phyloP scores from a whole-genome alignment of 2,888 invertebrate genomes.

The Candidula unifasciata region DNA sequence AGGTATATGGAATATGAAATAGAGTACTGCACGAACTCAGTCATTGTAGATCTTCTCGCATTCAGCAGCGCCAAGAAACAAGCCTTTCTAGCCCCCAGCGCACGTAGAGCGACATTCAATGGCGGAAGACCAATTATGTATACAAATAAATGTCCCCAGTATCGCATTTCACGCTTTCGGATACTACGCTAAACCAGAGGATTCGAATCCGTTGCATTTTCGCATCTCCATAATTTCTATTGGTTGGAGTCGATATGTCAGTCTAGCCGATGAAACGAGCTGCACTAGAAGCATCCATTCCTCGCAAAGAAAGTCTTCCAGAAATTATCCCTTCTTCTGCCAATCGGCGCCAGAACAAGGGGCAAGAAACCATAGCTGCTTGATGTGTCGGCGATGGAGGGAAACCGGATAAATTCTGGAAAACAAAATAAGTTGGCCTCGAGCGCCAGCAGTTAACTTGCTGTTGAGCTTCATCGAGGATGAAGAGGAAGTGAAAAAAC shows the following conservation, averaged over 20 bases:
- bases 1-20: not conserved
- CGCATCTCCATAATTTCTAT: not conserved
- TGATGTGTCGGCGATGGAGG: conserved; percentile 27
- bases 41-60: not conserved
- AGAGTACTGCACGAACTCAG: not conserved
- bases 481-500: conserved; percentile 31
- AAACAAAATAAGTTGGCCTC: conserved; percentile 35
- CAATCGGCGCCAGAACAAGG: conserved; percentile 48
- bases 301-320: conserved; percentile 10
- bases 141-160: conserved; percentile 16
- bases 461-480: conserved; percentile 23
- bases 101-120: not conserved
- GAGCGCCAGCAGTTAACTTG: conserved; percentile 33
- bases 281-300: not conserved
- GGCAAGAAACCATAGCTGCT: conserved; percentile 42
- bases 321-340: conserved; percentile 26
- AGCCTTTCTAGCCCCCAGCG: not conserved
- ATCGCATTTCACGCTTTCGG: conserved; percentile 20
- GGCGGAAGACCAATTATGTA: conserved; percentile 28
- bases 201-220: not conserved
- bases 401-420: conserved; percentile 40
- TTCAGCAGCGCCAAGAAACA: not conserved
- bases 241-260: not conserved
- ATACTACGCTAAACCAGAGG: conserved; percentile 12
- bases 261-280: not conserved